Percentiles rank a stretch among this genome's conserved stretches.
phyloP scores from a whole-genome alignment of 1,140 invertebrate species.

The Lasaia peninsularis region DNA sequence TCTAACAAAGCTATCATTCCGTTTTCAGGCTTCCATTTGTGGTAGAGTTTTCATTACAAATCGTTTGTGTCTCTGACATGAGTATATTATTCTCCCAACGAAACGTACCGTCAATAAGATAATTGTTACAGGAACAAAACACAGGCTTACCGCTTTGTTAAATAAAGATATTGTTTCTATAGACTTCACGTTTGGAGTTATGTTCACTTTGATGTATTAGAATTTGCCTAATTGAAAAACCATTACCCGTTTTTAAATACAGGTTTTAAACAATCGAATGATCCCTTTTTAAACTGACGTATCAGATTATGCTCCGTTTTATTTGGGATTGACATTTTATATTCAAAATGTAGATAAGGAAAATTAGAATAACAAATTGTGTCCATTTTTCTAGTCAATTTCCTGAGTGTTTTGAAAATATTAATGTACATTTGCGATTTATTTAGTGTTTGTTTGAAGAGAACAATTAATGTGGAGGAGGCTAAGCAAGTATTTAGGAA shows the following conservation, averaged over 20 bases:
- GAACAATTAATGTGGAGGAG: too few species aligned
- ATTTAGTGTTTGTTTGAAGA: too few species aligned
- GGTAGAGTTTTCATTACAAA: conserved; percentile 10
- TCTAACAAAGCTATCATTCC: background rate
- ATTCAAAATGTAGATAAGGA: too few species aligned
- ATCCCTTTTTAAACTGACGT: too few species aligned
- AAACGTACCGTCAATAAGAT: conserved; percentile 9
- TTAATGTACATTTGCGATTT: too few species aligned
- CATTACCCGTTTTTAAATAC: background rate
- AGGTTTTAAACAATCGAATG: too few species aligned
- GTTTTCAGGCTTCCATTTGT: background rate
- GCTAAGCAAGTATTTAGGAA: too few species aligned
- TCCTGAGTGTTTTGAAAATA: too few species aligned
- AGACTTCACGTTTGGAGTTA: conserved; percentile 8
- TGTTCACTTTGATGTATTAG: conserved; percentile 10
- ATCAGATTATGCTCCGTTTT: background rate
- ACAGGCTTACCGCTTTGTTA: conserved; percentile 16
- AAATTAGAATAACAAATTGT: too few species aligned
- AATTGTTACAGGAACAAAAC: conserved; percentile 12
- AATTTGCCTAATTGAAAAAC: background rate
- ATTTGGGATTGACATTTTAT: background rate
- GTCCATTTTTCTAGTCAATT: too few species aligned
- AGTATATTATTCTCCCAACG: conserved; percentile 1
- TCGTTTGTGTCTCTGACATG: conserved; percentile 9
- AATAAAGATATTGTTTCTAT: conserved; percentile 14